Base-by-base conservation (phyloP, 2,888 invertebrate species). In the Malacosoma neustria region DNA sequence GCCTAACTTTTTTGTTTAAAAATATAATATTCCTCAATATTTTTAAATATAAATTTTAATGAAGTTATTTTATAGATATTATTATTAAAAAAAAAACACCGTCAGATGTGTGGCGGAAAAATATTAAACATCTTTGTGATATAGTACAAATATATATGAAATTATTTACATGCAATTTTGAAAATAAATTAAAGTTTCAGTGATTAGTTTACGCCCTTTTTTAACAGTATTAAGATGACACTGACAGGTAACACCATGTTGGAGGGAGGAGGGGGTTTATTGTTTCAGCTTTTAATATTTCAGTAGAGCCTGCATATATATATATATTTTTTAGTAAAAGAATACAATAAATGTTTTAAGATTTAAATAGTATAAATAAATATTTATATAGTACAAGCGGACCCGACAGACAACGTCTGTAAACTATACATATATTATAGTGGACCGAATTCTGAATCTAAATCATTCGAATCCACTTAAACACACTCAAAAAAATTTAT, bases 1-100 rank as follows among this genome's bases (percentile, higher is more conserved):
- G 72, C 68, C 68, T 58, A 64, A 62, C 39, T 51, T 56, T 60
- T 70, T 63, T 64, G 57, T 65, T 65, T 64, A 64, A 66, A 64
- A 51, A 63, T 56, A 34, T 22, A 33, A 36, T 29, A 29, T 31
- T n/a, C 29, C 14, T n/a, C 12, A 29, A 14, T n/a, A n/a, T n/a
- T 2, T 5, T 22, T 22, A 6, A 22, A 15, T 6, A 22, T 7
- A 22, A 7, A 22, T 22, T 5, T 22, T 22, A 31, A 6, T 31
- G 11, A 13, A 13, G 13, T 33, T 13, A 13, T 33, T 33, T 33
- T 33, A 33, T 12, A 22, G 22, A 22, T 34, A 22, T 22, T 22
- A 22, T 22, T 32, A 12, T 39, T 35, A 22, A 30, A 14, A 13
- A 13, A 29, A 31, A 35, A n/a, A n/a, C n/a, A 7, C 22, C 22